Conservation (phyloP, 2,113 vertebrate species). For the Petaurus breviceps region DNA sequence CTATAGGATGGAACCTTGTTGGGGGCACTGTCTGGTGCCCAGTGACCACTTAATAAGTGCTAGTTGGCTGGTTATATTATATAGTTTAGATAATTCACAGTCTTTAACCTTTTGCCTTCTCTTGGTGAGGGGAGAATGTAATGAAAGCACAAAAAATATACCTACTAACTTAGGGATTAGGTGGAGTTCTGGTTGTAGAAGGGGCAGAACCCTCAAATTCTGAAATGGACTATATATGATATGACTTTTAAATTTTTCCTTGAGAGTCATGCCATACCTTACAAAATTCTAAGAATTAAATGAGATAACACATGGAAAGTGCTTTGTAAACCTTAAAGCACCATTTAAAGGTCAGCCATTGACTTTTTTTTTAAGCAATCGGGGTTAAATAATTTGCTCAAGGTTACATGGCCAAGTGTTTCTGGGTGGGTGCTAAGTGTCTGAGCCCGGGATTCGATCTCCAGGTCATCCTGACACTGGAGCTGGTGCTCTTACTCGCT, state of each 20-base stretch:
- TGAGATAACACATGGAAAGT: not conserved
- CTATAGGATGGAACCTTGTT: not conserved
- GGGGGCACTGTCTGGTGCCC: not conserved
- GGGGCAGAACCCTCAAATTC: not conserved
- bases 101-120: not conserved
- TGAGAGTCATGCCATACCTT: not conserved
- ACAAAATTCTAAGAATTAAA: not conserved
- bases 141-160: not conserved
- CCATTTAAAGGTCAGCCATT: not conserved
- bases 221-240: not conserved
- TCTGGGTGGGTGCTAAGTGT: too few relatives aligned
- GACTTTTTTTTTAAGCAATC: too few relatives aligned
- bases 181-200: not conserved
- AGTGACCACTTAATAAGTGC: not conserved
- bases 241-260: not conserved
- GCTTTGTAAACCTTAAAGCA: not conserved
- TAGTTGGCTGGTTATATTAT: not conserved
- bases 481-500: too few relatives aligned
- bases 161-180: not conserved
- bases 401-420: too few relatives aligned
- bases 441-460: too few relatives aligned
- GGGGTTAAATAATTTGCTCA: too few relatives aligned
- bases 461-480: too few relatives aligned
- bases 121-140: not conserved
- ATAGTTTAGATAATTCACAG: not conserved